phyloP scores from a whole-genome alignment of 2,797 vertebrate species.

The Microctenopoma steveboyesi region DNA sequence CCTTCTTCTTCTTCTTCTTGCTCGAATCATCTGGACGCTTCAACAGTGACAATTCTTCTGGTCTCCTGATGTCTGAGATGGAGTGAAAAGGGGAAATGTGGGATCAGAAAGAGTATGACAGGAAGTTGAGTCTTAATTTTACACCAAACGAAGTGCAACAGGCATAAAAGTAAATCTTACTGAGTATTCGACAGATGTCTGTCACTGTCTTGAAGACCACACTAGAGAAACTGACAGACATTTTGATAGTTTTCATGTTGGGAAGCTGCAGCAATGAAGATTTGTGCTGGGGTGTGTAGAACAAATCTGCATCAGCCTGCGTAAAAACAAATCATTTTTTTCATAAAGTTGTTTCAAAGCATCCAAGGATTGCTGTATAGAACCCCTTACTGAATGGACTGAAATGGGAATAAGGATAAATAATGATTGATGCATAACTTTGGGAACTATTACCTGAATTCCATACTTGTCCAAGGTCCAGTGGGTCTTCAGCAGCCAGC shows the following conservation, averaged over 20 bases:
- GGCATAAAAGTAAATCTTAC: conserved; percentile 82
- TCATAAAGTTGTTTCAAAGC: no score
- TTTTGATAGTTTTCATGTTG: conserved; percentile 90
- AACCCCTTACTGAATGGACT: no score
- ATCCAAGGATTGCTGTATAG: no score
- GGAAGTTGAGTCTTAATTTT: neutral
- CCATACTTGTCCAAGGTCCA: conserved; percentile 98
- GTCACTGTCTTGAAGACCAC: conserved; percentile 92
- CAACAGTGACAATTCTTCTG: conserved; percentile 94
- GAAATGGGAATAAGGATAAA: no score
- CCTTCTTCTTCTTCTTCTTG: conserved; percentile 96
- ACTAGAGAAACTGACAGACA: conserved; percentile 91
- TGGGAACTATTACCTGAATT: conserved; percentile 76
- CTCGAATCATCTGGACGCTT: conserved; percentile 85
- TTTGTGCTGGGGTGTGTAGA: conserved; percentile 95
- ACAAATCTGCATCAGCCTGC: conserved; percentile 92
- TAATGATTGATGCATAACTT: no score
- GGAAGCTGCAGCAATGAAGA: conserved; percentile 91
- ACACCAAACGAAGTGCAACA: neutral
- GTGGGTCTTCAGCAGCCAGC: conserved; percentile 96
- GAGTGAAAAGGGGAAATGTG: neutral
- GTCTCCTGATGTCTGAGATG: conserved; percentile 89
- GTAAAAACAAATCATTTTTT: neutral
- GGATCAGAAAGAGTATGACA: neutral
- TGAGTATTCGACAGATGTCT: conserved; percentile 92